Conservation (phyloP, 2,888 invertebrate species). For the Nomada fabriciana region DNA sequence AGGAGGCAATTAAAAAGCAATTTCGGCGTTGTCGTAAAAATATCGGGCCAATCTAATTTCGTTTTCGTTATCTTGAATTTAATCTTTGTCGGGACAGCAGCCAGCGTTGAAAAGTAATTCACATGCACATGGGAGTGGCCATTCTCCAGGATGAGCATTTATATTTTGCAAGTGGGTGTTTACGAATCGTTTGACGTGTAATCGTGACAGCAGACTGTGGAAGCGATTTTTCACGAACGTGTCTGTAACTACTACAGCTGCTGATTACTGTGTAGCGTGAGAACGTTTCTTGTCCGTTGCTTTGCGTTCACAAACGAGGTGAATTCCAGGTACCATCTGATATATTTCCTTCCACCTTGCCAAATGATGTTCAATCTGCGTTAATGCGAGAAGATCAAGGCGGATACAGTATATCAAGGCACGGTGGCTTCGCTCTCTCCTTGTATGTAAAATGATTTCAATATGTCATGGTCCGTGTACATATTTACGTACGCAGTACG, state of each 20-base stretch:
- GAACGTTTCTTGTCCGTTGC: background rate
- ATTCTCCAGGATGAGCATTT: conserved; percentile 7
- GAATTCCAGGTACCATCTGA: background rate
- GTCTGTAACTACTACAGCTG: background rate
- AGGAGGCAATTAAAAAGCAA: conserved; percentile 56
- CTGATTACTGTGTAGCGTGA: conserved; percentile 1
- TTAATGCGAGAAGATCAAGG: background rate
- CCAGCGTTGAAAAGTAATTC: conserved; percentile 30
- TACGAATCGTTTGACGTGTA: background rate
- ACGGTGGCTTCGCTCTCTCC: background rate
- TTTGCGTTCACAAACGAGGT: background rate
- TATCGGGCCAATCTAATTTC: conserved; percentile 51
- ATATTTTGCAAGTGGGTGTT: background rate
- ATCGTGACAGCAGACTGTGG: background rate
- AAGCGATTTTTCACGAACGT: conserved; percentile 13
- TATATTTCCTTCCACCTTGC: too few relatives aligned
- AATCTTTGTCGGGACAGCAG: conserved; percentile 18
- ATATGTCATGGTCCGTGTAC: background rate
- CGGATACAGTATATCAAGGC: background rate
- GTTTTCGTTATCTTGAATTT: conserved; percentile 42
- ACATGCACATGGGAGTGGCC: conserved; percentile 24
- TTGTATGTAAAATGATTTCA: background rate
- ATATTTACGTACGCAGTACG: background rate
- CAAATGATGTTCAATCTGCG: background rate
- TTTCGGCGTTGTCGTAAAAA: conserved; percentile 48